Base-by-base conservation (phyloP, 1,140 invertebrate species). In the Uloborus diversus region DNA sequence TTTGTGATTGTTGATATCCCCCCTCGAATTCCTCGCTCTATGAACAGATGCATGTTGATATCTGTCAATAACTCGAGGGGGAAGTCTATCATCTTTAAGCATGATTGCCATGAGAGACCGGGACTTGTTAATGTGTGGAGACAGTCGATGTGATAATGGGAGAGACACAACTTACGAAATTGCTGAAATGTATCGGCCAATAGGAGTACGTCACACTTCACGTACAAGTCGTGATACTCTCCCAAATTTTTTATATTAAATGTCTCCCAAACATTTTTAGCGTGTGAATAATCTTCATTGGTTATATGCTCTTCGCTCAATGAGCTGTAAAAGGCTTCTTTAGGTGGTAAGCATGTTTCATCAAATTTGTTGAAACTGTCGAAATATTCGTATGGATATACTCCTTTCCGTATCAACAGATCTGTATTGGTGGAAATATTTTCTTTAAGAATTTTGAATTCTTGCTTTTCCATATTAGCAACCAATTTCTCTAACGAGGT, bases 121-220 rank as follows among this genome's bases (percentile, higher is more conserved):
- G 42, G 61, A 23, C 61, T 20, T 4, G 37, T 75, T n/a, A 35
- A 49, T 4, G 49, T 5, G 17, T 62, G 59, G 0, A 28, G 13
- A 0, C 4, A 1, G 30, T 79, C 76, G 0, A 79, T 4, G 25
- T 28, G 33, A 65, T 53, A 66, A 37, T 17, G 17, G 23, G 61
- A 57, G 3, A 66, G 5, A 51, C 49, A 56, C 0, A 68, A 59
- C 23, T 75, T 64, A 76, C 84, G 65, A 81, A 85, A 85, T 64
- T 82, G 82, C 66, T 85, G 69, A 79, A 84, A 85, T 17, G 83
- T 53, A 53, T 83, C 81, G 20, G 82, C 65, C 51, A 85, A 47
- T 13, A 83, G 35, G 23, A 82, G 56, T 7, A 83, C 80, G 66
- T 84, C 83, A 13, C 11, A 33, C n/a, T 33, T 70, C 27, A 57